A percentile compares a stretch with the other conserved stretches of the same genome.
phyloP scores from a whole-genome alignment of 2,888 invertebrate species.

The Drosophila mimetica region DNA sequence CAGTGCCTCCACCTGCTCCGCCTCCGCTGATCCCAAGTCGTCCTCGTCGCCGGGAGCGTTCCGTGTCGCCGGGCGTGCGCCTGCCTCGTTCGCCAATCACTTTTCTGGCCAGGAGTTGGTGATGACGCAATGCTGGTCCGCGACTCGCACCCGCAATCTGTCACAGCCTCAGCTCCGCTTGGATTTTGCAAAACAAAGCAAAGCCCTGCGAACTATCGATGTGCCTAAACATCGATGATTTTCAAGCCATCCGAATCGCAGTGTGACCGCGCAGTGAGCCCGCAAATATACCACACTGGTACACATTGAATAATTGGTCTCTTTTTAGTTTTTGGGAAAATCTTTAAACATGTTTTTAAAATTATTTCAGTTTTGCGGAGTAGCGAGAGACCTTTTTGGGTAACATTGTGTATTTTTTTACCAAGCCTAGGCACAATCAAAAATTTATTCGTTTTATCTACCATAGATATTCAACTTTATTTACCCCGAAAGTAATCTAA shows the following conservation, averaged over 20 bases:
- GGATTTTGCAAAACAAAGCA: conserved; percentile 33
- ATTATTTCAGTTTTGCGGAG: no score
- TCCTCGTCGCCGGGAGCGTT: conserved; percentile 22
- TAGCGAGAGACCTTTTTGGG: no score
- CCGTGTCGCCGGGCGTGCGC: conserved; percentile 11
- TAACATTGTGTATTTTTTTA: no score
- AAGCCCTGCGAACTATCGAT: conserved; percentile 8
- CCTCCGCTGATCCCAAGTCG: conserved; percentile 8
- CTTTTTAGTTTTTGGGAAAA: background rate
- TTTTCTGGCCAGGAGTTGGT: conserved; percentile 18
- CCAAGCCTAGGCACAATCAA: no score
- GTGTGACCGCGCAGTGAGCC: background rate
- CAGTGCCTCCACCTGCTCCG: conserved; percentile 15
- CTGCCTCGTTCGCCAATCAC: conserved; percentile 3
- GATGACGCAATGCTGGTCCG: conserved; percentile 35
- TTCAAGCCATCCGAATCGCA: background rate
- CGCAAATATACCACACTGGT: background rate
- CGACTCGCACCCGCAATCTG: conserved; percentile 27
- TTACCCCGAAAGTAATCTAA: no score
- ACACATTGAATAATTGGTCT: background rate
- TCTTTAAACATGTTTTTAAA: no score
- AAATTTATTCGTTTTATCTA: no score
- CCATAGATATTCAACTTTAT: no score
- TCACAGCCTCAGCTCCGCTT: conserved; percentile 14
- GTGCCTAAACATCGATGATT: conserved; percentile 3